Evolutionary conservation across 2,113 vertebrate genomes (phyloP).

Genomic region (Dromaius novaehollandiae): DNA sequence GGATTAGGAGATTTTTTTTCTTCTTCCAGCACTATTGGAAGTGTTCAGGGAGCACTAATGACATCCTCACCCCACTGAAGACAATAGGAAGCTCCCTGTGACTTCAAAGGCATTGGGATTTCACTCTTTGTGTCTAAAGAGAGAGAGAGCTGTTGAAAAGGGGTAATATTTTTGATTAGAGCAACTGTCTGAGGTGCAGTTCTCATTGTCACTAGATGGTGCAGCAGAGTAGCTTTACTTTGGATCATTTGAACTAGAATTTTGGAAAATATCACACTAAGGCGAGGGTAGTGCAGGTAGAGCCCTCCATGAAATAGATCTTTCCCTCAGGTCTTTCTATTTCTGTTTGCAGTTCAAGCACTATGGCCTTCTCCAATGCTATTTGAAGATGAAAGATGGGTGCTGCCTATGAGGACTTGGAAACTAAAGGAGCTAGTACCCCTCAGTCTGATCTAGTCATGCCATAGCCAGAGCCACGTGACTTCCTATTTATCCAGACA

Average conservation of each 20-base stretch:
- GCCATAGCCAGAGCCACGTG: not conserved
- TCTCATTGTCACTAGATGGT: slow-evolving; percentile 65
- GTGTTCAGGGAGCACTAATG: not conserved
- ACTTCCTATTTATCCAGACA: not conserved
- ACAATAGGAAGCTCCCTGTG: not conserved
- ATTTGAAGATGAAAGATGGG: not conserved
- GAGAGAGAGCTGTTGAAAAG: not conserved
- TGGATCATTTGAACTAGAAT: slow-evolving; percentile 30
- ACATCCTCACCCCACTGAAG: not conserved
- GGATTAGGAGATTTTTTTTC: not conserved
- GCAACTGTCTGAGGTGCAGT: slow-evolving; percentile 1
- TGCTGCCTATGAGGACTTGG: not conserved
- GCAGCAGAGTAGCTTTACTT: slow-evolving; percentile 62
- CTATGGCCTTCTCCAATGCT: not conserved
- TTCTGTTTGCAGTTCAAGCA: not conserved
- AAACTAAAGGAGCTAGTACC: not conserved
- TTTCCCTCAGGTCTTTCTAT: not conserved
- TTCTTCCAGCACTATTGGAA: not conserved
- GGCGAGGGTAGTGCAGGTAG: not conserved
- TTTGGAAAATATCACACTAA: not conserved
- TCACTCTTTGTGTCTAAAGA: not conserved
- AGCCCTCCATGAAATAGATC: not conserved
- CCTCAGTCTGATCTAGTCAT: not conserved
- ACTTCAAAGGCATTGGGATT: not conserved
- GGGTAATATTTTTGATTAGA: slow-evolving; percentile 22